phyloP scores from a whole-genome alignment of 2,888 invertebrate genomes.

The Dicyrtomina minuta region DNA sequence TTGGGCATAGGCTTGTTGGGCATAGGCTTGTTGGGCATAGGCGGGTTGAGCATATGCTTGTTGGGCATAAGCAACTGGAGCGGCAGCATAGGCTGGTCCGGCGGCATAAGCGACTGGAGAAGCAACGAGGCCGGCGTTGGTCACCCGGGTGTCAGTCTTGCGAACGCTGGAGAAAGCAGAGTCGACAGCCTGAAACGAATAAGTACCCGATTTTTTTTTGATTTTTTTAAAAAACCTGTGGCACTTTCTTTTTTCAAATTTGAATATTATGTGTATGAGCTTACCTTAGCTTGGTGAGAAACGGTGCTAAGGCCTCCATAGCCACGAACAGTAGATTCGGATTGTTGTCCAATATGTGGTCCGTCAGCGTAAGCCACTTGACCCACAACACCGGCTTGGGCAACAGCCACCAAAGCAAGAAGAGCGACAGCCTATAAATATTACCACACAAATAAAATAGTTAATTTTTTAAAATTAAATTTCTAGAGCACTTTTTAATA shows the following conservation, averaged over 20 bases:
- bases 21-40: conserved; percentile 10
- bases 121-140: conserved; percentile 26
- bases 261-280: background rate
- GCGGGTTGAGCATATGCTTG: background rate
- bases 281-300: conserved; percentile 42
- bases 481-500: too few relatives aligned
- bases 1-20: conserved; percentile 9
- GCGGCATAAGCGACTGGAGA: conserved; percentile 25
- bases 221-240: background rate
- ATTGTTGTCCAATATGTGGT: conserved; percentile 40
- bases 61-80: conserved; percentile 6
- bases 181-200: conserved; percentile 34
- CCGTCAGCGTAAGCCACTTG: conserved; percentile 28
- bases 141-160: conserved; percentile 45
- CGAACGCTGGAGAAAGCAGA: conserved; percentile 42
- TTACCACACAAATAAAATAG: background rate
- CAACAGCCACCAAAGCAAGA: conserved; percentile 38
- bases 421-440: conserved; percentile 38
- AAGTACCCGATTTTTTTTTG: background rate
- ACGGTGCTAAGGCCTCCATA: conserved; percentile 38
- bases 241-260: background rate
- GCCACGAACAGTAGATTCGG: conserved; percentile 41
- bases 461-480: background rate
- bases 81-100: conserved; percentile 10
- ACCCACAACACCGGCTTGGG: conserved; percentile 36